These are phyloP conservation scores for Porites divaricata DNA, from an alignment of 92 coral and sea anemone genomes.

Conservation along the genomic window DNA sequence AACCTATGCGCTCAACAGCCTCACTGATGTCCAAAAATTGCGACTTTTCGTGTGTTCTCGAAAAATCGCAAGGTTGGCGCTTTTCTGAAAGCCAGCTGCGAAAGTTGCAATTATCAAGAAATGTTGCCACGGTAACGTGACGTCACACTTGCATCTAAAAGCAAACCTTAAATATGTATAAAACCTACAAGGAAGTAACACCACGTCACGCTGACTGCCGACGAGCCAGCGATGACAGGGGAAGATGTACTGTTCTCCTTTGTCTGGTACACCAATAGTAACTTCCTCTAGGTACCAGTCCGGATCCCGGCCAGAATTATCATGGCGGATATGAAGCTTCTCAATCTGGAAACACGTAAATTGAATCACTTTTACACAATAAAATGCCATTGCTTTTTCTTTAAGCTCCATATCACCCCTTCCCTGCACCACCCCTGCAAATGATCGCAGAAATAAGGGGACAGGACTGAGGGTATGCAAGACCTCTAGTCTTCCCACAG, in stretches of 20 bases:
- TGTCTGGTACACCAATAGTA: constrained; percentile 71
- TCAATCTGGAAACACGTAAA: constrained; percentile 52
- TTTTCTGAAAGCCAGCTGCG: too few species aligned
- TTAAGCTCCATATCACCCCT: too few species aligned
- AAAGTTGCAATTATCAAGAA: too few species aligned
- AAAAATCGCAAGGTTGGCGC: too few species aligned
- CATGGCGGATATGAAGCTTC: constrained; percentile 74
- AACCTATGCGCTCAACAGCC: too few species aligned
- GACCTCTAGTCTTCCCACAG: too few species aligned
- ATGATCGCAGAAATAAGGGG: neutral
- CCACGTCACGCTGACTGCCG: constrained; percentile 70
- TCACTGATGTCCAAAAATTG: too few species aligned
- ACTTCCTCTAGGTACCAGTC: constrained; percentile 89
- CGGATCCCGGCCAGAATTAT: constrained; percentile 76
- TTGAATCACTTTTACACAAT: neutral
- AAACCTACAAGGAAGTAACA: constrained; percentile 62
- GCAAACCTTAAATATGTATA: neutral
- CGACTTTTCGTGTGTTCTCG: too few species aligned
- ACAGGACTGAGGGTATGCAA: too few species aligned
- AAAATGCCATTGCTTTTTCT: neutral
- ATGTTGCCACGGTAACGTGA: too few species aligned
- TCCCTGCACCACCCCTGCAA: too few species aligned
- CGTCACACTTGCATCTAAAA: neutral
- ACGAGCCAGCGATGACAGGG: constrained; percentile 85
- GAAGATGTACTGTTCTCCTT: constrained; percentile 78